Evolutionary conservation across 35 echinoderm and acorn worm genomes (phyloP), one percentile per base, ranked within the genome.

Genomic region (Acanthaster planci): DNA sequence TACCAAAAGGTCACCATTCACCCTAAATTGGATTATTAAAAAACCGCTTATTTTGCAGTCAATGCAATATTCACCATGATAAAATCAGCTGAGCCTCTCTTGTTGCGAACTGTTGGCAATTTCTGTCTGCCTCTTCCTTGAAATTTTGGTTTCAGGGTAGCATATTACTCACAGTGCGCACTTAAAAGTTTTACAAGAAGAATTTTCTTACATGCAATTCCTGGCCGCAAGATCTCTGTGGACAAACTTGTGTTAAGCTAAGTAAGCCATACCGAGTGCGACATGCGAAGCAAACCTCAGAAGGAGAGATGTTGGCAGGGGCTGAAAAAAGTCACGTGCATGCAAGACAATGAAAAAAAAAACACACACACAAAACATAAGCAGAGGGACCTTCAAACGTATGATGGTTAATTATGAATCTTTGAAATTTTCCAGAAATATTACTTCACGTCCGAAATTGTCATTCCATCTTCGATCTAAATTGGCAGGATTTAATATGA

Each of bases 201-300:
- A n/a, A n/a, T n/a, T n/a, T 21, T n/a, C 77, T 39, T 40, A 80
- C 77, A 80, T 80, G 39, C 77, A 80, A 44, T 80, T 80, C 38
- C 77, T 40, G 21, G 77, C 77, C 39, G 77, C 77, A 19, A 80
- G 34, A 80, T 80, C 52, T 83, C 81, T 80, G 52, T 83, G 81
- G 15, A 83, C 81, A 38, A 83, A 83, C 17, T 83, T 83, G 50
- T 34, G 52, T 2, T 36, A 18, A 57, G 81, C 21, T 2, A 83
- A 40, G 32, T 83, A 83, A 27, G 5, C 27, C 81, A 83, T 83
- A 19, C 81, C 81, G 27, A 56, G 38, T 14, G 81, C 81, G 52
- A 51, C 81, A 59, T 83, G 37, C 7, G 57, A 17, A 2, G 81
- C 51, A 60, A 38, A 47, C 42, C 31, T 21, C 32, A 38, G 35